Evolutionary conservation across 2,797 vertebrate genomes (phyloP), one percentile per base, ranked within the genome.

Genomic region (Numenius phaeopus): DNA sequence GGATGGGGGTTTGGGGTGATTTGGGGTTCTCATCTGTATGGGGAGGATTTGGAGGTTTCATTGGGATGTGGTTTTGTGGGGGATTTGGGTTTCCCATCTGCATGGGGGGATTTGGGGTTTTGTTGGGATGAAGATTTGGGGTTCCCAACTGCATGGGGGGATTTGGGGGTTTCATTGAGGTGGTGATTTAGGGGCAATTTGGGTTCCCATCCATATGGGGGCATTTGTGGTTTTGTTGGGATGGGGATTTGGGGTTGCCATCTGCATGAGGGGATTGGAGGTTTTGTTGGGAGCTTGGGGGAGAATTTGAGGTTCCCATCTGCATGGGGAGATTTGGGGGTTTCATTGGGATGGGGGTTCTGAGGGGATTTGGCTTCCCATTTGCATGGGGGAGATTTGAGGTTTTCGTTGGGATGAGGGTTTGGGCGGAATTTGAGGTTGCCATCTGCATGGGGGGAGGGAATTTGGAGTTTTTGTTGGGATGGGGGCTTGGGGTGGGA

Each of bases 221-320:
- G 9, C 2, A 34, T 52, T 21, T 1, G 2, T 5, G 15, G 6
- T 32, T 69, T 61, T 0, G 0, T 30, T 42, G 20, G 18, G 24
- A 24, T 29, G 44, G 14, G 50, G 23, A 44, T 44, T 49, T 37
- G 22, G 22, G 12, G 7, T 73, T 49, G 11, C 14, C 44, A 23
- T 14, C 14, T 21, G n/a, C 32, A 34, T 22, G 19, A 15, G 15
- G 32, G 27, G 12, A 20, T 46, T 73, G 30, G 40, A 40, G 18
- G 1, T 46, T 73, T 70, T 5, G 0, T 52, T n/a, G 15, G 9
- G 10, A 5, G 3, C 1, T 5, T 44, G 11, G 12, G 15, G 39
- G 4, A 14, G 2, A 29, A 37, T 37, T 70, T 54, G 20, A 17
- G 10, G 13, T 24, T 61, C 26, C 27, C 13, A 37, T 1, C 9